Base-by-base conservation (phyloP, 2,797 vertebrate species). In the Sebastes nivosus region DNA sequence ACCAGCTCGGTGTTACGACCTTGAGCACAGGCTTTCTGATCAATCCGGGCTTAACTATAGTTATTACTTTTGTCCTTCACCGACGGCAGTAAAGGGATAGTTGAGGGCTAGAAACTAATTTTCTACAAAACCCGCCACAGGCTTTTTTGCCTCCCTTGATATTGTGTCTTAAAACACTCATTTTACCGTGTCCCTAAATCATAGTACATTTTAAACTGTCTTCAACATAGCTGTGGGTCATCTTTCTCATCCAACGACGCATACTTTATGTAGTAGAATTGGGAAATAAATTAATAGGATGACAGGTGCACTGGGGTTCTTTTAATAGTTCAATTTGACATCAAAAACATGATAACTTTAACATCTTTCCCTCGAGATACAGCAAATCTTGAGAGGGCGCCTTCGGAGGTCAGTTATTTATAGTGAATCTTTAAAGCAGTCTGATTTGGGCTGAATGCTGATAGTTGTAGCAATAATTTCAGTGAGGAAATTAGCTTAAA, bases 51-150 rank as follows among this genome's bases (percentile, higher is more conserved):
- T 81, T 42, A 64, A 80, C 67, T 82, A 9, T 34, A 61, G 57
- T 85, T 85, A 77, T 86, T 80, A 77, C 46, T 87, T 84, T 82
- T 82, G 75, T 84, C 79, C 36, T 77, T 72, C 54, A 34, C 42
- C 38, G 70, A 58, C 1, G 5, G 72, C 55, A 27, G 42, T 20
- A 12, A 75, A 67, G 36, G 36, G 55, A 74, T 2, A 57, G 50
- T 34, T 12, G 4, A 81, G 66, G 36, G 67, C 64, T 13, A 34
- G 65, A 11, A 71, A 20, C 58, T 34, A 6, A 72, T 80, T 80
- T 71, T 59, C 70, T 68, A 60, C 57, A 12, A 76, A 81, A 75
- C 24, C 50, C n/a, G 77, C 80, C 74, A 72, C n/a, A 8, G 64
- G 75, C 24, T 2, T 3, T 72, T 63, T 57, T 79, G 32, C 30